Conservation (phyloP, 2,888 invertebrate species). For the Pasiphila rectangulata region DNA sequence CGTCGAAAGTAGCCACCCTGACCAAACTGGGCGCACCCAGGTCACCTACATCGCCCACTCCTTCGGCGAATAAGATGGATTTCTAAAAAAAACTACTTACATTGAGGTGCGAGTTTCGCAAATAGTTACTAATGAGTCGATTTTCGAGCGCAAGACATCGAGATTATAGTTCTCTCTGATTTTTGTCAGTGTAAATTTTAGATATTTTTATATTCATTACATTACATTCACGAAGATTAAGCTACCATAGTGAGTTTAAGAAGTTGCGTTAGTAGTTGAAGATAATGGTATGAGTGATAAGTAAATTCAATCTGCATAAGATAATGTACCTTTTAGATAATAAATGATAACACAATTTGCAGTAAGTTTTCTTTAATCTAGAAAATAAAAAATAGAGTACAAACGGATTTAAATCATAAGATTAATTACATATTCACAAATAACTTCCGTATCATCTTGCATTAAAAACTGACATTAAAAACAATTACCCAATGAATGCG, state of each 20-base stretch:
- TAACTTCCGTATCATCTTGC: conserved; percentile 69
- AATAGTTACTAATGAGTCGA: too few species aligned
- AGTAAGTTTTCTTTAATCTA: conserved; percentile 81
- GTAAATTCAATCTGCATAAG: too few species aligned
- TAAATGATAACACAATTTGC: conserved; percentile 43
- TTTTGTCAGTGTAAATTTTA: too few species aligned
- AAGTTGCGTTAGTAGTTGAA: too few species aligned
- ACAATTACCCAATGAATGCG: conserved; percentile 70
- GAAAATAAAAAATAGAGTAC: conserved; percentile 81
- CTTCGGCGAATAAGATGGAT: conserved; percentile 60
- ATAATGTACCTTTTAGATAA: not conserved
- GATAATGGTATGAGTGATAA: too few species aligned
- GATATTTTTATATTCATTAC: too few species aligned
- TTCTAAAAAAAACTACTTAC: conserved; percentile 43
- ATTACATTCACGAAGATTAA: too few species aligned
- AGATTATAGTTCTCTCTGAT: too few species aligned
- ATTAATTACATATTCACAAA: conserved; percentile 82
- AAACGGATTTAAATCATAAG: conserved; percentile 80
- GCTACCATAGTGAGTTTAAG: too few species aligned
- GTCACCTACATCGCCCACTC: conserved; percentile 62
- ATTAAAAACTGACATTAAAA: conserved; percentile 69
- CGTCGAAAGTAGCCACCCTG: conserved; percentile 66
- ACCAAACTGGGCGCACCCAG: conserved; percentile 61
- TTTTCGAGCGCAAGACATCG: too few species aligned
- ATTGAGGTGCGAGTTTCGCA: not conserved